A percentile compares a stretch with the other conserved stretches of the same genome.
Evolutionary conservation across 2,888 invertebrate genomes (phyloP).

Genomic region (Neuroscelio doddi): DNA sequence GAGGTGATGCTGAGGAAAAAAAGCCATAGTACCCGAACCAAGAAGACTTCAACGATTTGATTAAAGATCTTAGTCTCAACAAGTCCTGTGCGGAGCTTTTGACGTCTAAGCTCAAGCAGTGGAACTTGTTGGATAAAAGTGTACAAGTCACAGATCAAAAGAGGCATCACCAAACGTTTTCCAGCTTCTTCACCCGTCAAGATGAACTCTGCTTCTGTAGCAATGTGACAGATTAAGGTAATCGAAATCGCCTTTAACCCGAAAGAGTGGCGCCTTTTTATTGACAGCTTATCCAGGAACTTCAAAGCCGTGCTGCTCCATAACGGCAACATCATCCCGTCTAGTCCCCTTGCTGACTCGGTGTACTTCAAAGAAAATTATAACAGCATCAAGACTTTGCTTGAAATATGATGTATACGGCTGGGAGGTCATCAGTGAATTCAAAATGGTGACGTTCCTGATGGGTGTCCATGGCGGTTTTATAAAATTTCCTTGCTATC

Average conservation of each 20-base stretch:
- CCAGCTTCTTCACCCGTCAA: conserved; percentile 4
- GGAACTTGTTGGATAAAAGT: conserved; percentile 25
- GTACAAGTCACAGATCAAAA: conserved; percentile 11
- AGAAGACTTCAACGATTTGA: too few species aligned
- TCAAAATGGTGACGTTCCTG: conserved; percentile 58
- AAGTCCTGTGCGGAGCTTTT: conserved; percentile 43
- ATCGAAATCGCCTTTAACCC: conserved; percentile 2
- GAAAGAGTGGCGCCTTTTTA: conserved; percentile 49
- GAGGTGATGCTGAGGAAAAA: too few species aligned
- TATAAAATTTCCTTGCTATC: too few species aligned
- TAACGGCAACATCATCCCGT: conserved; percentile 56
- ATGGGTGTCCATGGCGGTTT: too few species aligned
- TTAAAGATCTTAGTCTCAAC: conserved; percentile 45
- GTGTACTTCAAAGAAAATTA: conserved; percentile 49
- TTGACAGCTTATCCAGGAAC: conserved; percentile 49
- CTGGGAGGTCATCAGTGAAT: conserved; percentile 55
- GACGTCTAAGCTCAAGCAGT: conserved; percentile 41
- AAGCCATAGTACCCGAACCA: too few species aligned
- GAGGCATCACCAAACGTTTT: conserved; percentile 4
- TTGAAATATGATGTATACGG: conserved; percentile 32
- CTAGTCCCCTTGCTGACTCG: conserved; percentile 51
- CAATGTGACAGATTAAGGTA: conserved; percentile 6
- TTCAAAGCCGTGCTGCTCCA: conserved; percentile 50
- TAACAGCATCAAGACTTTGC: conserved; percentile 16
- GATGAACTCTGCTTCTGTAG: conserved; percentile 13